phyloP scores from a whole-genome alignment of 2,888 invertebrate genomes.

The Drosophila sordidula region DNA sequence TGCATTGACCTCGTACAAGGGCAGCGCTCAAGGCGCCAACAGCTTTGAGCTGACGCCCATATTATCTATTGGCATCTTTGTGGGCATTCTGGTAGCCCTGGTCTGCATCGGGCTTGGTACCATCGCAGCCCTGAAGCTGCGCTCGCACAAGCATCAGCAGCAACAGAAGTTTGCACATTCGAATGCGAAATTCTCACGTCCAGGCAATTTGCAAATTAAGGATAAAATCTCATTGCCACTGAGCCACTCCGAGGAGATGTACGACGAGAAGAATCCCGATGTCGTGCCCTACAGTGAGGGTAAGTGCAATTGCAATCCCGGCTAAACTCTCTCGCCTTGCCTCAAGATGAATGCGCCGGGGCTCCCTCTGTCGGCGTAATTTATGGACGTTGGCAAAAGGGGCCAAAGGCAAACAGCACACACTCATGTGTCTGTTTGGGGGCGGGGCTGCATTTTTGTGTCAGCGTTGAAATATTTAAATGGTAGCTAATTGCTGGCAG shows the following conservation, averaged over 20 bases:
- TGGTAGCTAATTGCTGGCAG: slow-evolving; percentile 77
- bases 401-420: slow-evolving; percentile 38
- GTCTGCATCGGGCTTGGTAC: slow-evolving; percentile 85
- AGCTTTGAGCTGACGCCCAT: slow-evolving; percentile 87
- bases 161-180: slow-evolving; percentile 84
- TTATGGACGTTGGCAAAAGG: slow-evolving; percentile 54
- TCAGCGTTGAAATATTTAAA: slow-evolving; percentile 77
- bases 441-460: slow-evolving; percentile 57
- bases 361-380: slow-evolving; percentile 46
- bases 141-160: slow-evolving; percentile 84
- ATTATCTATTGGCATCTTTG: slow-evolving; percentile 85
- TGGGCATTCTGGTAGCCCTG: slow-evolving; percentile 85
- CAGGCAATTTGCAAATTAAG: slow-evolving; percentile 87
- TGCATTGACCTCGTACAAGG: slow-evolving; percentile 85
- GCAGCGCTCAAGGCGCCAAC: slow-evolving; percentile 85
- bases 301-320: slow-evolving; percentile 83
- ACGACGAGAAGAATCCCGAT: slow-evolving; percentile 95
- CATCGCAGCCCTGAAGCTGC: slow-evolving; percentile 84
- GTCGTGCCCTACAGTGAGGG: slow-evolving; percentile 95
- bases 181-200: slow-evolving; percentile 87
- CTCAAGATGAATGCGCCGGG: slow-evolving; percentile 65
- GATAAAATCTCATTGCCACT: slow-evolving; percentile 89
- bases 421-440: slow-evolving; percentile 5
- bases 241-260: slow-evolving; percentile 89
- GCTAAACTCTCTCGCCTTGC: slow-evolving; percentile 10